These are phyloP conservation scores for Petrolisthes cinctipes DNA, from an alignment of 2,888 invertebrate genomes.

Conservation along the genomic window DNA sequence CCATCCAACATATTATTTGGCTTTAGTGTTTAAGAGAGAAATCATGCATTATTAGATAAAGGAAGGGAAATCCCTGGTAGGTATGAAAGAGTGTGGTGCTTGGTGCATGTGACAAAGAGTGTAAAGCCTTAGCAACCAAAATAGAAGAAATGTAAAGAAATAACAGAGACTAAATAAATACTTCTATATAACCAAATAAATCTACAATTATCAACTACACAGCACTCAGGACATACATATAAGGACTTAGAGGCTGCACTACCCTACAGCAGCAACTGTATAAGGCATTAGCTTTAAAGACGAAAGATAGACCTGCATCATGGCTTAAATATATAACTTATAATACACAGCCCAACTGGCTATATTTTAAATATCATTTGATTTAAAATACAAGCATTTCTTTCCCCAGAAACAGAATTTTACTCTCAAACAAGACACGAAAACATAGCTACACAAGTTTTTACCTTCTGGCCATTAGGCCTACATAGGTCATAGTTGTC, in stretches of 20 bases:
- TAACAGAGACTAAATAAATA: constrained; percentile 28
- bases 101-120: constrained; percentile 61
- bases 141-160: constrained; percentile 48
- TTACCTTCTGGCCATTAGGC: too few species aligned
- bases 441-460: too few species aligned
- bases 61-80: constrained; percentile 1
- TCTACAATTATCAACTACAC: constrained; percentile 47
- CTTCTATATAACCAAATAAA: constrained; percentile 16
- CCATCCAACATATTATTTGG: constrained; percentile 58
- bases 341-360: too few species aligned
- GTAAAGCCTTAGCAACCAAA: constrained; percentile 56
- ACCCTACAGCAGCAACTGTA: constrained; percentile 55
- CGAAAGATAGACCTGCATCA: too few species aligned
- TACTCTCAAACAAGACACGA: too few species aligned
- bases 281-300: too few species aligned
- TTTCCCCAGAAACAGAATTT: too few species aligned
- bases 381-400: too few species aligned
- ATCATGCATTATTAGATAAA: constrained; percentile 9
- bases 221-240: constrained; percentile 48
- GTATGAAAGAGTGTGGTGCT: constrained; percentile 50
- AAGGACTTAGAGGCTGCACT: constrained; percentile 39
- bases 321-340: too few species aligned
- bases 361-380: too few species aligned
- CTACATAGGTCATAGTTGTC: too few species aligned
- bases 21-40: constrained; percentile 38